Percentiles rank a stretch among this genome's conserved stretches.
phyloP scores from a whole-genome alignment of 2,888 invertebrate genomes.

The Drosophila pseudotalamancana region DNA sequence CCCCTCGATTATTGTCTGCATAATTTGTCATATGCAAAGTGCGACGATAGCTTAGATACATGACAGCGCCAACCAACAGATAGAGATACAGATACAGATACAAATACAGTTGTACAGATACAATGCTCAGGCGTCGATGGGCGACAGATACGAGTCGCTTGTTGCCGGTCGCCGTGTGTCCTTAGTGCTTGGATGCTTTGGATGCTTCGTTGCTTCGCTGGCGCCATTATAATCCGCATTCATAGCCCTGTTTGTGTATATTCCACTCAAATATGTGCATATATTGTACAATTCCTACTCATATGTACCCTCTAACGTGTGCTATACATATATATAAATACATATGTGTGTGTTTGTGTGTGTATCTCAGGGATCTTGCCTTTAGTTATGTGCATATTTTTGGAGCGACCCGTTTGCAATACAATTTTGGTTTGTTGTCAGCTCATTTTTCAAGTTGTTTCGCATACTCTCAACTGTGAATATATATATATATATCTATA shows the following conservation, averaged over 20 bases:
- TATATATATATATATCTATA: constrained; percentile 4
- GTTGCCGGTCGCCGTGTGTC: constrained; percentile 24
- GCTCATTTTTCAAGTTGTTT: constrained; percentile 79
- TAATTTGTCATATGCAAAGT: constrained; percentile 67
- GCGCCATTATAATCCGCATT: constrained; percentile 71
- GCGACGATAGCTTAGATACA: constrained; percentile 31
- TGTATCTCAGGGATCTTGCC: constrained; percentile 47
- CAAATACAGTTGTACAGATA: constrained; percentile 9
- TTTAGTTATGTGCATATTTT: constrained; percentile 78
- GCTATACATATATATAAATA: constrained; percentile 17
- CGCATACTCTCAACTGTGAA: constrained; percentile 19
- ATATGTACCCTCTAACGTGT: constrained; percentile 5
- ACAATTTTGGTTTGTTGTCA: constrained; percentile 78
- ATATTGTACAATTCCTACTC: constrained; percentile 30
- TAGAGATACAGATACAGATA: constrained; percentile 15
- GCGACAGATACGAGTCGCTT: constrained; percentile 23
- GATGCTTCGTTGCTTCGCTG: constrained; percentile 10
- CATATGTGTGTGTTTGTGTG: neutral
- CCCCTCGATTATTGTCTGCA: constrained; percentile 47
- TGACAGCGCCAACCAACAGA: constrained; percentile 8
- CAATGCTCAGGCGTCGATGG: constrained; percentile 31
- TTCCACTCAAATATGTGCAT: constrained; percentile 43
- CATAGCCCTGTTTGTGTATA: constrained; percentile 44
- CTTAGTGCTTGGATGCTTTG: constrained; percentile 20
- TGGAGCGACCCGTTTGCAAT: constrained; percentile 58